phyloP scores from a whole-genome alignment of 2,888 invertebrate species.

The Leptarthrus brevirostris region DNA sequence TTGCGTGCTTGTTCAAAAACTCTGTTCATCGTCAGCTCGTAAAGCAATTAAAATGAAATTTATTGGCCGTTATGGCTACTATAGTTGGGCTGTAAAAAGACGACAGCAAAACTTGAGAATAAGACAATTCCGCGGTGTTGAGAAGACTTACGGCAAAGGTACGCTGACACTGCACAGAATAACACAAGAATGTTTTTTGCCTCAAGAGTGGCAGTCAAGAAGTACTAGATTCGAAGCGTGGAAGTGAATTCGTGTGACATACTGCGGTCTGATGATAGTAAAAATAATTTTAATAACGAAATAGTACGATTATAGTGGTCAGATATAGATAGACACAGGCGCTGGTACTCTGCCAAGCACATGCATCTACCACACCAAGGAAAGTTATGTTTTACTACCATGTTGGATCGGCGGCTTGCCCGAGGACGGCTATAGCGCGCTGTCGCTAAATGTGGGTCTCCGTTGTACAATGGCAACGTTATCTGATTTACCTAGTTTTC shows the following conservation, averaged over 20 bases:
- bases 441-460: conserved; percentile 49
- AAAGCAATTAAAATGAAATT: conserved; percentile 57
- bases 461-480: conserved; percentile 51
- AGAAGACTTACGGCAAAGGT: background rate
- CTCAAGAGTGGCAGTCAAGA: background rate
- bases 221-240: background rate
- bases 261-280: conserved; percentile 11
- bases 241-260: conserved; percentile 32
- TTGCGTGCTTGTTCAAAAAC: conserved; percentile 42
- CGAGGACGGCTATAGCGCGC: background rate
- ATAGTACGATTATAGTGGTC: conserved; percentile 37
- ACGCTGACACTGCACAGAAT: background rate
- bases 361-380: conserved; percentile 28
- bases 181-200: background rate
- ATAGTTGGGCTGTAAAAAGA: conserved; percentile 50
- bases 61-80: conserved; percentile 57
- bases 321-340: conserved; percentile 20
- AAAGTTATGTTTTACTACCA: conserved; percentile 43
- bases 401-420: conserved; percentile 12
- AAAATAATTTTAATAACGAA: conserved; percentile 47
- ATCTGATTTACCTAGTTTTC: conserved; percentile 55
- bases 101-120: conserved; percentile 5
- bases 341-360: background rate
- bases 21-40: conserved; percentile 57
- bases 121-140: conserved; percentile 9